A percentile compares a stretch with the other conserved stretches of the same genome.
Evolutionary conservation across 2,888 invertebrate genomes (phyloP).

Genomic region (Blomia tropicalis): DNA sequence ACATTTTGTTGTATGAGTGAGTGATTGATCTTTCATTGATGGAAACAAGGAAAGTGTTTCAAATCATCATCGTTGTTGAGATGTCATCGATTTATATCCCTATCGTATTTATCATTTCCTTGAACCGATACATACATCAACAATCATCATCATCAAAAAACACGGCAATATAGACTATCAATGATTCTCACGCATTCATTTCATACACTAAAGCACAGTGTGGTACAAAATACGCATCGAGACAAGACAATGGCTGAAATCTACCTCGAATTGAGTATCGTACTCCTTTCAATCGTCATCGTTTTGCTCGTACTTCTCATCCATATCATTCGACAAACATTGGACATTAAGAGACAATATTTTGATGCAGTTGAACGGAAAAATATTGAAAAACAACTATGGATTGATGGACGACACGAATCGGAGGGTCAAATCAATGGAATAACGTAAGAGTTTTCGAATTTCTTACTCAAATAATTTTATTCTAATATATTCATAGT

Average conservation of each 20-base stretch:
- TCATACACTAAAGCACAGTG: too few species aligned
- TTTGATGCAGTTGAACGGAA: not conserved
- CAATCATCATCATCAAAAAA: too few species aligned
- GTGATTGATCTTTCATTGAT: not conserved
- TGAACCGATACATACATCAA: too few species aligned
- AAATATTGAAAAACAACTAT: not conserved
- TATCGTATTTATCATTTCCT: too few species aligned
- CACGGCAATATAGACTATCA: too few species aligned
- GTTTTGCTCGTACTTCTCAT: not conserved
- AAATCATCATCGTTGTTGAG: too few species aligned
- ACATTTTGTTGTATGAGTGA: not conserved
- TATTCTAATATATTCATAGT: too few species aligned
- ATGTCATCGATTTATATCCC: too few species aligned
- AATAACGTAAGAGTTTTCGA: not conserved
- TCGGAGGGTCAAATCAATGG: not conserved
- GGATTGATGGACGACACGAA: constrained; percentile 10
- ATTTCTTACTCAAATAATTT: not conserved
- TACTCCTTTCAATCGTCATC: not conserved
- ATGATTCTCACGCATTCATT: not conserved
- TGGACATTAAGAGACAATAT: not conserved
- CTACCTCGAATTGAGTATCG: not conserved
- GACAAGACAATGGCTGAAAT: not conserved
- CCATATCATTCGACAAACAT: not conserved
- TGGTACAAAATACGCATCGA: too few species aligned
- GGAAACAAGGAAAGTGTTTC: too few species aligned